Conservation (phyloP, 2,113 vertebrate species). For the Spizaetus ornatus region DNA sequence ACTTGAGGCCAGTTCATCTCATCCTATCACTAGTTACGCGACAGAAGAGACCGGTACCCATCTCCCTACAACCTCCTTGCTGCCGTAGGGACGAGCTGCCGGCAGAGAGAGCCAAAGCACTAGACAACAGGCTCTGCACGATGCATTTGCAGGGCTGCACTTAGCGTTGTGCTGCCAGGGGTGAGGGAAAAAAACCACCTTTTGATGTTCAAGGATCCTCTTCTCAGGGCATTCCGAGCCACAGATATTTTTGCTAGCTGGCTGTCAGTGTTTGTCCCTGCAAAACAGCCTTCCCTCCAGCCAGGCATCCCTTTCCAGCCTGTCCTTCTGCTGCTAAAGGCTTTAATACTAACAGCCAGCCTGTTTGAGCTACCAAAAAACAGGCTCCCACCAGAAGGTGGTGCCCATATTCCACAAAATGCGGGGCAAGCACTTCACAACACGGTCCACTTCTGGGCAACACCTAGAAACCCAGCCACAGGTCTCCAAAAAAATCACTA, state of each 20-base stretch:
- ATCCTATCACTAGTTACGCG: too few relatives aligned
- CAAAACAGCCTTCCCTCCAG: background rate
- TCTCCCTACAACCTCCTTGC: too few relatives aligned
- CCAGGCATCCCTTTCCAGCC: background rate
- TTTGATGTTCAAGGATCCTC: background rate
- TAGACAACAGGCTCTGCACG: rapidly evolving
- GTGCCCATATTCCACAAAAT: background rate
- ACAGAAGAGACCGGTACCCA: too few relatives aligned
- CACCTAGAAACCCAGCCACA: rapidly evolving
- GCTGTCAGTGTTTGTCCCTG: rapidly evolving
- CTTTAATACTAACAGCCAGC: rapidly evolving
- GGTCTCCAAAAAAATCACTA: background rate
- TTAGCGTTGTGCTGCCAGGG: rapidly evolving
- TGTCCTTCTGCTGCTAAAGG: background rate
- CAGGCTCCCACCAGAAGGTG: background rate
- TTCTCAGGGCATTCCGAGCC: background rate
- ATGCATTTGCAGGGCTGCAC: rapidly evolving
- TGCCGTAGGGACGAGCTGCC: background rate
- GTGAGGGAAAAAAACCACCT: background rate
- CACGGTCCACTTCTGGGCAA: rapidly evolving
- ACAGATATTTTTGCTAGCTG: background rate
- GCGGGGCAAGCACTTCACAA: background rate
- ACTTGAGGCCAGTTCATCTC: too few relatives aligned
- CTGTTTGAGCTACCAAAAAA: background rate
- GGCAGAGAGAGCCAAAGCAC: conserved; percentile 36